Evolutionary conservation across 1,140 invertebrate genomes (phyloP), one percentile per base, ranked within the genome.

Genomic region (Diprion similis): DNA sequence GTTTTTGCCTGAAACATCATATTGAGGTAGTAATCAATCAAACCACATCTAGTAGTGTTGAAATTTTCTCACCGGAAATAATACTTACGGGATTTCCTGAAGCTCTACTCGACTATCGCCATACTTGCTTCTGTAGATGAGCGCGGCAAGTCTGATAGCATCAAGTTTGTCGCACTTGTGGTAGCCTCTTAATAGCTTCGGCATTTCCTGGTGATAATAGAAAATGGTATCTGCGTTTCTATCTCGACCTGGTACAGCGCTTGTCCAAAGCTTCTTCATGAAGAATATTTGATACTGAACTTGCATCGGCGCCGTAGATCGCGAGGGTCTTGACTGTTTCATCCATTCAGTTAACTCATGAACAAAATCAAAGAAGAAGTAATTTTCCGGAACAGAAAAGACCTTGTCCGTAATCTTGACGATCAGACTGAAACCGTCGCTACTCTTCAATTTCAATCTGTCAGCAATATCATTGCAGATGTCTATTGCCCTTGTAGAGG

Each of bases 341-440:
- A 97, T 93, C 95, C 96, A 98, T 81, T 96, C 94, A n/a, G 92
- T 89, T 9, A 93, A 86, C 88, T 98, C 95, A 71, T 95, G 91
- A 24, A 99, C 93, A 85, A 97, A 98, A 89, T 99, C 97, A 85
- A 98, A 99, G 87, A 99, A 97, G 89, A 96, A 99, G 80, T 97
- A 96, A 71, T 92, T 91, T 83, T 97, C 94, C 0, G 97, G 97
- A 8, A 99, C 95, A 75, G 96, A 96, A 80, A 98, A 96, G 24
- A 97, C 95, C 90, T 96, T 97, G 82, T 98, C 96, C 24, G 92
- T 91, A 76, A 98, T 96, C 88, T 97, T 97, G 3, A 98, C 94
- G 86, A 98, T 98, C 13, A 98, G 87, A 85, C 94, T 95, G 85
- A 98, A 98, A 8, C 97, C 96, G 86, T 97, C 93, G 10, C 91